phyloP scores from a whole-genome alignment of 1,140 invertebrate species.

The Tetraneura akinire region DNA sequence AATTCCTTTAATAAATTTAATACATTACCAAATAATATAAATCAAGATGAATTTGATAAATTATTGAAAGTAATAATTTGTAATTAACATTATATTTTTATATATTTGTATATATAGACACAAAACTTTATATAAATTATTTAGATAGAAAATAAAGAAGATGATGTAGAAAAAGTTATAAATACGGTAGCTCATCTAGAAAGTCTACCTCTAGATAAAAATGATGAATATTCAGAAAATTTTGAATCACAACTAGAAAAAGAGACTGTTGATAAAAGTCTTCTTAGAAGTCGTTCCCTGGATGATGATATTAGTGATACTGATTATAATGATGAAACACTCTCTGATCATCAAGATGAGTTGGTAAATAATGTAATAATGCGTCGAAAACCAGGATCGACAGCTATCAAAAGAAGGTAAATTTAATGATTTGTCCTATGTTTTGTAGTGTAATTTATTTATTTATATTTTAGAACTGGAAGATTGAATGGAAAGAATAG shows the following conservation, averaged over 20 bases:
- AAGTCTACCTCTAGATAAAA: slow-evolving; percentile 52
- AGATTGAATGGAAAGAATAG: slow-evolving; percentile 63
- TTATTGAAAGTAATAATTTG: slow-evolving; percentile 63
- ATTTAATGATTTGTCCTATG: slow-evolving; percentile 58
- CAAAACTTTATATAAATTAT: slow-evolving; percentile 22
- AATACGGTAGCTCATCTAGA: slow-evolving; percentile 70
- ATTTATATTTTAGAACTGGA: slow-evolving; percentile 70
- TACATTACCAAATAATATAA: slow-evolving; percentile 70
- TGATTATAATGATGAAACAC: slow-evolving; percentile 32
- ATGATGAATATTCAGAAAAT: slow-evolving; percentile 48
- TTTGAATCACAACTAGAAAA: slow-evolving; percentile 50
- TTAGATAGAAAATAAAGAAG: slow-evolving; percentile 67
- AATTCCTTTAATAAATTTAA: slow-evolving; percentile 60
- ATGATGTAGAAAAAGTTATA: slow-evolving; percentile 69
- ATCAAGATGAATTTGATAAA: slow-evolving; percentile 69
- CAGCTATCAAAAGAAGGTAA: slow-evolving; percentile 47
- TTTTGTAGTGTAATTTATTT: slow-evolving; percentile 63
- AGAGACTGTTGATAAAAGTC: slow-evolving; percentile 14
- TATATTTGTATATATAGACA: not conserved
- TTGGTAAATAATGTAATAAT: slow-evolving; percentile 27
- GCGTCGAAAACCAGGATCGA: slow-evolving; percentile 31
- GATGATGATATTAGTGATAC: slow-evolving; percentile 38
- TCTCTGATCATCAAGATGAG: slow-evolving; percentile 31
- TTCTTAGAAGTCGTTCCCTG: slow-evolving; percentile 29
- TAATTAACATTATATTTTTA: not conserved